Base-by-base conservation (phyloP, 2,113 vertebrate genomes). In the Thryonomys swinderianus region DNA sequence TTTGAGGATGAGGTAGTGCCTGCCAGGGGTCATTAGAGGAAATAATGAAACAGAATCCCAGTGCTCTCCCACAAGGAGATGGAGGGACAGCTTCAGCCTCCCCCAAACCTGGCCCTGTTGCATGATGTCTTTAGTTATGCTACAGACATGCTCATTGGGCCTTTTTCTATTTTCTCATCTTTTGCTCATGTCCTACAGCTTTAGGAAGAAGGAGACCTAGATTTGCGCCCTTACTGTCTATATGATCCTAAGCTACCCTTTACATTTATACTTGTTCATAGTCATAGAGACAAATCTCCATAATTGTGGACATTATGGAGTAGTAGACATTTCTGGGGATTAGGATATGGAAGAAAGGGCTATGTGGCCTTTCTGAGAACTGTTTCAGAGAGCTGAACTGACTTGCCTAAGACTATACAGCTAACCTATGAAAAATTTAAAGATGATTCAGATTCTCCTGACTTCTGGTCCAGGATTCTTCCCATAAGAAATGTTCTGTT, bases 21-120 rank as follows among this genome's bases (percentile, higher is more conserved):
- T 91, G 48, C 59, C 32, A 13, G 88, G 42, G 79, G 74, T 45
- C 42, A 85, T 53, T 32, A 85, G 67, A 86, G 85, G 97, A 93
- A n/a, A 97, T 92, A 37, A 61, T 81, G 73, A 92, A 95, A 91
- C 91, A 91, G 57, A 73, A 61, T 37, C 86, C 64, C 30, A 83
- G n/a, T n/a, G 27, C 64, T 94, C 10, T 81, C 59, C 10, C 40
- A n/a, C 37, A 9, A 91, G 55, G 61, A 64, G 32, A 30, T 30
- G 51, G 78, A 57, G 61, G n/a, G 21, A 7, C 23, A 71, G 13
- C 23, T 59, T 27, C 7, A 95, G 71, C 30, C 89, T 85, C 27
- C 45, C 95, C 53, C 42, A 86, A 34, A 79, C 30, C 18, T 80
- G 74, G 48, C 37, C 32, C 62, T 37, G 6, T 85, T 57, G 37